Evolutionary conservation across 2,888 invertebrate species (phyloP).

Genomic region (Noctua janthe): DNA sequence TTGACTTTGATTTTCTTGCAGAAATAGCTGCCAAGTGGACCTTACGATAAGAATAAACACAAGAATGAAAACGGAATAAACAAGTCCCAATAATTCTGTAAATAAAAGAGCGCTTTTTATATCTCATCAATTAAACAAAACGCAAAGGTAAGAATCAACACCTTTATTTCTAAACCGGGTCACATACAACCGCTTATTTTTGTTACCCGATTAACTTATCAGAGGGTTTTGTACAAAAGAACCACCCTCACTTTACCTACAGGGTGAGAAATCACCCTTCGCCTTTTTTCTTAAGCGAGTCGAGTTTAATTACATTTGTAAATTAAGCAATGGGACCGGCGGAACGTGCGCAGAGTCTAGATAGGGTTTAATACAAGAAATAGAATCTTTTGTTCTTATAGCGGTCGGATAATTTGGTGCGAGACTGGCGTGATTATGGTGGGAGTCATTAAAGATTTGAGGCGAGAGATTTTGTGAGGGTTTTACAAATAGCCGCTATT

Average conservation of each 20-base stretch:
- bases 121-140: slow-evolving; percentile 19
- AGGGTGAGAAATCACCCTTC: slow-evolving; percentile 62
- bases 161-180: slow-evolving; percentile 49
- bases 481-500: slow-evolving; percentile 25
- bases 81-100: background rate
- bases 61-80: background rate
- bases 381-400: slow-evolving; percentile 66
- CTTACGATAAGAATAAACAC: background rate
- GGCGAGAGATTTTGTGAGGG: slow-evolving; percentile 28
- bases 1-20: too few relatives aligned
- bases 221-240: slow-evolving; percentile 61
- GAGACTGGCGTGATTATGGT: slow-evolving; percentile 57
- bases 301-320: slow-evolving; percentile 70
- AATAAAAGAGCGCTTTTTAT: background rate
- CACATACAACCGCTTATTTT: slow-evolving; percentile 65
- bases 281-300: slow-evolving; percentile 60
- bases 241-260: slow-evolving; percentile 59
- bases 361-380: slow-evolving; percentile 60
- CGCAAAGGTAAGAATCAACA: slow-evolving; percentile 40
- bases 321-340: slow-evolving; percentile 68
- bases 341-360: slow-evolving; percentile 60
- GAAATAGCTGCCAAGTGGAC: too few relatives aligned
- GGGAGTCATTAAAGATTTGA: slow-evolving; percentile 48
- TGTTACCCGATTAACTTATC: slow-evolving; percentile 66
- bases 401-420: slow-evolving; percentile 60